Evolutionary conservation across 37 sponge, comb jelly and placozoan genomes (phyloP), one percentile per base, ranked within the genome.

Genomic region (Theonella swinhoei): DNA sequence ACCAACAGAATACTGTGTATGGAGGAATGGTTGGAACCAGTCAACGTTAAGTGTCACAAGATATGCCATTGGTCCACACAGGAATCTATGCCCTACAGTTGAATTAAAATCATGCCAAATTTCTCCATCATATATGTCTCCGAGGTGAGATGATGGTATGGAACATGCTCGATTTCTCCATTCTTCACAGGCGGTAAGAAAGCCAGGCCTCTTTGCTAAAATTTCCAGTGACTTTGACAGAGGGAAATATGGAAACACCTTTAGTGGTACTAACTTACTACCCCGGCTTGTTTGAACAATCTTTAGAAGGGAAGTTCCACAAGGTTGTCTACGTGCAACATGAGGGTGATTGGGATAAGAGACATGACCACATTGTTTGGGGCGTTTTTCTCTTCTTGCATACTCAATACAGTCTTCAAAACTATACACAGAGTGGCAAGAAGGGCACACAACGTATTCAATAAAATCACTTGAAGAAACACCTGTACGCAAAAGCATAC

Each of bases 261-360:
- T 82, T 19, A 59, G 24, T 71, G 91, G 87, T 1, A 88, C 78
- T 0, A 88, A 64, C 17, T 23, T 63, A 4, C 11, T 9, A 9
- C 40, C 30, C 26, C 39, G 63, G 0, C 29, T 61, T 39, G 28
- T 1, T 40, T 69, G 64, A 0, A 81, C 65, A 19, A 64, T 64
- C n/a, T 25, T 79, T 77, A 86, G 70, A 30, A 91, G 47, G 0
- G 19, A 1, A 74, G 75, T 26, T 60, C 79, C 75, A 63, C 91
- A 91, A 7, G 38, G 23, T 34, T 66, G 19, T 39, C 83, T 30
- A 38, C 47, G 39, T 1, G 37, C 3, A 25, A 24, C 60, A 0
- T 85, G 87, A 30, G 83, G 79, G 73, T 91, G 91, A 36, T 81
- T 90, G 4, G 91, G 91, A 68, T 47, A 82, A 0, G 63, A 68